Evolutionary conservation across 2,797 vertebrate species (phyloP).

Genomic region (Oryzias sinensis): DNA sequence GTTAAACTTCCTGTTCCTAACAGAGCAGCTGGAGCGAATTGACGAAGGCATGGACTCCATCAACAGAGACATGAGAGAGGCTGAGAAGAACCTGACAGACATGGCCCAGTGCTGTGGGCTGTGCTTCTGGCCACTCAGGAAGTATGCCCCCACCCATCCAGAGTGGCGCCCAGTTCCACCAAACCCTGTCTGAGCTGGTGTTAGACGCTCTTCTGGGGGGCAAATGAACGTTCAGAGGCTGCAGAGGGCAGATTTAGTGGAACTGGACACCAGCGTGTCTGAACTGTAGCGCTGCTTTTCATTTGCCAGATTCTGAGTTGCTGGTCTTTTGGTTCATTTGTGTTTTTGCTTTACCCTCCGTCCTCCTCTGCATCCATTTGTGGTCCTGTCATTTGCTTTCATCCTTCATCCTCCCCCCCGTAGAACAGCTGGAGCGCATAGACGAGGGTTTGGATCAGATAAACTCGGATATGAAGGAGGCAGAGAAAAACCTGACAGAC

Average conservation of each 20-base stretch:
- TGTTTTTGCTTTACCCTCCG: slow-evolving; percentile 3
- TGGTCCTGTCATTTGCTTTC: slow-evolving; percentile 1
- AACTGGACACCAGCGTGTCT: slow-evolving; percentile 19
- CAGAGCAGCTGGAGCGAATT: slow-evolving; percentile 81
- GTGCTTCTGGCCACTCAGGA: slow-evolving; percentile 65
- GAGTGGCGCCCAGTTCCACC: slow-evolving; percentile 34
- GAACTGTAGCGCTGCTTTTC: too few relatives aligned
- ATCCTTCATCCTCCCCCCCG: not conserved
- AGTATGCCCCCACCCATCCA: slow-evolving; percentile 58
- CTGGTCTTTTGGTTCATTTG: slow-evolving; percentile 16
- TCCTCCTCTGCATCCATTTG: slow-evolving; percentile 10
- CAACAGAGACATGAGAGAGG: slow-evolving; percentile 81
- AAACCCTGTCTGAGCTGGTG: not conserved
- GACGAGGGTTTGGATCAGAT: slow-evolving; percentile 96
- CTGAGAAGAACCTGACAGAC: slow-evolving; percentile 82
- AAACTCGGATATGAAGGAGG: slow-evolving; percentile 94
- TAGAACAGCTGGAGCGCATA: slow-evolving; percentile 89
- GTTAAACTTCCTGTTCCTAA: slow-evolving; percentile 24
- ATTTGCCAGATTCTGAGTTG: not conserved
- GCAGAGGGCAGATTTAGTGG: not conserved
- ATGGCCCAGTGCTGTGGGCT: slow-evolving; percentile 79
- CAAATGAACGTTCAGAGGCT: too few relatives aligned
- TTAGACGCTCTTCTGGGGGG: too few relatives aligned
- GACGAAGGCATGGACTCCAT: slow-evolving; percentile 81
- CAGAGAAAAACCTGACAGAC: slow-evolving; percentile 94